Percentiles rank a stretch among this genome's conserved stretches.
phyloP scores from a whole-genome alignment of 2,797 vertebrate genomes.

The Schizothorax lantsangensis region DNA sequence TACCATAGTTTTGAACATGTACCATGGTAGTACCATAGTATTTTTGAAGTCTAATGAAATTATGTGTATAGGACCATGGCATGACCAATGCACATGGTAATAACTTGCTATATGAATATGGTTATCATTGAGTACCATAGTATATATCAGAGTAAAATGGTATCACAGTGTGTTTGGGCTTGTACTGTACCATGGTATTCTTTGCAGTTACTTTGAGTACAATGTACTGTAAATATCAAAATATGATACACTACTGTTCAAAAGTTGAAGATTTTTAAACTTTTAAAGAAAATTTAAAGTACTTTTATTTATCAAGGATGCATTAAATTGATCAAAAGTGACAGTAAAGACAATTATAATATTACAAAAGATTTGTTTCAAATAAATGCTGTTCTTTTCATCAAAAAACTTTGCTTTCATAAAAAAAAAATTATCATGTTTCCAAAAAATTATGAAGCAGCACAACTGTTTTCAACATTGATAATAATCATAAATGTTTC shows the following conservation, averaged over 20 bases:
- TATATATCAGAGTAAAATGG: neutral
- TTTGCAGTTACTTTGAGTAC: neutral
- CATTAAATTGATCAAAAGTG: neutral
- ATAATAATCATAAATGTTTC: neutral
- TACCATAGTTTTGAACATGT: neutral
- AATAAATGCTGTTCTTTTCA: neutral
- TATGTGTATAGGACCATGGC: neutral
- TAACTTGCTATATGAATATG: neutral
- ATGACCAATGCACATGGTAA: neutral
- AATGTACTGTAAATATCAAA: neutral
- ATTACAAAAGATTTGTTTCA: neutral
- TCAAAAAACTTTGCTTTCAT: neutral
- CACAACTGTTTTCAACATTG: neutral
- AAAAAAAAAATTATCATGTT: too few relatives aligned
- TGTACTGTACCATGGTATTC: neutral
- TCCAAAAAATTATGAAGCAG: neutral
- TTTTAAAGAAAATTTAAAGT: neutral
- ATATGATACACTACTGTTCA: neutral
- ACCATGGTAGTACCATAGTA: neutral
- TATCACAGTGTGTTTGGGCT: neutral
- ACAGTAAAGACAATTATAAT: neutral
- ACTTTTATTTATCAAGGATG: neutral
- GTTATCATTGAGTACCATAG: neutral
- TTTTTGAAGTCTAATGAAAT: neutral
- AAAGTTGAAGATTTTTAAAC: neutral